Evolutionary conservation across 2,888 invertebrate species (phyloP).

Genomic region (Oscheius sp.): DNA sequence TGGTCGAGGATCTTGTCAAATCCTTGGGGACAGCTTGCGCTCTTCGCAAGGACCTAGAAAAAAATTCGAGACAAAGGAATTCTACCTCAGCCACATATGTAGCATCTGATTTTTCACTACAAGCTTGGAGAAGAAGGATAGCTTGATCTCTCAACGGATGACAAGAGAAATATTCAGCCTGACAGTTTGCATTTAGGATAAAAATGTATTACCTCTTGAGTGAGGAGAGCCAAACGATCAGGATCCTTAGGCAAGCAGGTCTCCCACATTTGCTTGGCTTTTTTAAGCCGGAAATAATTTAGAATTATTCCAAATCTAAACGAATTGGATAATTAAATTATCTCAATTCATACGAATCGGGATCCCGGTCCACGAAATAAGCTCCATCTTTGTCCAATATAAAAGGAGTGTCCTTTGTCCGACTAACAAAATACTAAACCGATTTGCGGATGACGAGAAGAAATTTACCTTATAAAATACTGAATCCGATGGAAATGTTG

Average conservation of each 20-base stretch:
- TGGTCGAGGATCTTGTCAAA: constrained; percentile 50
- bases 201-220: constrained; percentile 46
- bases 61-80: not conserved
- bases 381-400: constrained; percentile 56
- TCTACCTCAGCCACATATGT: constrained; percentile 54
- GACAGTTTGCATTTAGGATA: not conserved
- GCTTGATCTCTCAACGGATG: constrained; percentile 65
- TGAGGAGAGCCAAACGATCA: constrained; percentile 59
- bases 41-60: constrained; percentile 59
- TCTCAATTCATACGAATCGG: constrained; percentile 49
- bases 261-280: constrained; percentile 65
- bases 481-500: constrained; percentile 45
- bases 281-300: constrained; percentile 65
- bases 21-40: constrained; percentile 62
- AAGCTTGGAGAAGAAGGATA: constrained; percentile 61
- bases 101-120: constrained; percentile 57
- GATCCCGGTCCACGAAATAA: constrained; percentile 68
- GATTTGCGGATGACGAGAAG: not conserved
- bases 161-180: constrained; percentile 64
- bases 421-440: constrained; percentile 64
- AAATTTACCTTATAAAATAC: constrained; percentile 47
- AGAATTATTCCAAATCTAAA: constrained; percentile 64
- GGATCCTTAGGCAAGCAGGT: constrained; percentile 68
- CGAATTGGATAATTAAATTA: not conserved
- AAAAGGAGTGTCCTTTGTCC: constrained; percentile 56